Percentiles rank a stretch among this genome's conserved stretches.
Evolutionary conservation across 2,797 vertebrate species (phyloP).

Genomic region (Crenuchus spilurus): DNA sequence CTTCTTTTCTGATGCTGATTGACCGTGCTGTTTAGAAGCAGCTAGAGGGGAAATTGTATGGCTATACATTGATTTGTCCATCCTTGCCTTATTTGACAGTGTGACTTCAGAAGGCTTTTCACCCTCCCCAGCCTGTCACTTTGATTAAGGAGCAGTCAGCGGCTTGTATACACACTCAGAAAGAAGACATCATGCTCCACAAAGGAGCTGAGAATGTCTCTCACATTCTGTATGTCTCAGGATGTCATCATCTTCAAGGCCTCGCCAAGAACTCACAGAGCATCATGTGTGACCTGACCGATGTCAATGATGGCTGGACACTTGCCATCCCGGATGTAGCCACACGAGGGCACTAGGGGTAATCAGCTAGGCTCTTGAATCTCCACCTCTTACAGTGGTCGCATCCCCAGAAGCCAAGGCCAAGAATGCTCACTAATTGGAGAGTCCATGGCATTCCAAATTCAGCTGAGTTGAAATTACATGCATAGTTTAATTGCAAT

Average conservation of each 20-base stretch:
- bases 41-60: not conserved
- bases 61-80: constrained; percentile 2
- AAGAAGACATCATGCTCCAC: constrained; percentile 1
- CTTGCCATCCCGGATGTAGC: not conserved
- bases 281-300: not conserved
- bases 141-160: constrained; percentile 11
- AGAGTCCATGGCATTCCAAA: constrained; percentile 58
- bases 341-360: constrained; percentile 69
- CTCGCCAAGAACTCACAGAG: not conserved
- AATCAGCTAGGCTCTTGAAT: constrained; percentile 41
- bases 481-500: constrained; percentile 57
- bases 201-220: not conserved
- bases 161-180: not conserved
- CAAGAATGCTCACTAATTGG: constrained; percentile 55
- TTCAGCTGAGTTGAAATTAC: constrained; percentile 49
- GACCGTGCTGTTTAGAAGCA: not conserved
- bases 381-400: constrained; percentile 42
- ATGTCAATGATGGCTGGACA: not conserved
- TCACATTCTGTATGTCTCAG: not conserved
- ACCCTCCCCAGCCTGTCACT: not conserved
- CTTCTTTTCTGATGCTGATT: constrained; percentile 1
- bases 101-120: not conserved
- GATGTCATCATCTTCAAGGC: constrained; percentile 10
- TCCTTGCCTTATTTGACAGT: constrained; percentile 6
- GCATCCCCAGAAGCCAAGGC: constrained; percentile 57